Evolutionary conservation across 2,888 invertebrate species (phyloP).

Genomic region (Blomia tropicalis): DNA sequence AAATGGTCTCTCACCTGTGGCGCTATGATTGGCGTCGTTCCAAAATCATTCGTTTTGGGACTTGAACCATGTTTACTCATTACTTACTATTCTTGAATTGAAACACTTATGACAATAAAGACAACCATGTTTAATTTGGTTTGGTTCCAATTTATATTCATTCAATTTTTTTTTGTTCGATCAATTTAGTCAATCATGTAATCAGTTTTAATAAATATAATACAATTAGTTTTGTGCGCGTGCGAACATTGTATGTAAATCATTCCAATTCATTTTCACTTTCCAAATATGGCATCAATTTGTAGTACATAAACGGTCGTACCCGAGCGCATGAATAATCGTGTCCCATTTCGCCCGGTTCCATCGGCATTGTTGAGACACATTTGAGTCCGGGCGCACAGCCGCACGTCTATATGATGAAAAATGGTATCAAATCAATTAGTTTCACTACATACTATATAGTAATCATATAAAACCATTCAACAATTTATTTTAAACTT

Average conservation of each 20-base stretch:
- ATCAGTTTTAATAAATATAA: too few relatives aligned
- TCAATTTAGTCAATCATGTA: too few relatives aligned
- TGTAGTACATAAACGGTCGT: slow-evolving; percentile 1
- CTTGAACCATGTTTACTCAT: too few relatives aligned
- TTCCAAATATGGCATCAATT: slow-evolving; percentile 9
- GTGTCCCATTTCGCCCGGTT: slow-evolving; percentile 1
- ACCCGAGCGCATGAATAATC: slow-evolving; percentile 1
- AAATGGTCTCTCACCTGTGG: background rate
- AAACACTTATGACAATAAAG: too few relatives aligned
- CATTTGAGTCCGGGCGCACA: slow-evolving; percentile 10
- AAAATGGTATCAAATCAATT: background rate
- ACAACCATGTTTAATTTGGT: too few relatives aligned
- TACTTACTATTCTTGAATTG: too few relatives aligned
- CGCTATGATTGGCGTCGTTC: background rate
- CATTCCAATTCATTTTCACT: background rate
- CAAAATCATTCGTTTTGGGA: too few relatives aligned
- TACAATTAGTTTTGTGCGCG: background rate
- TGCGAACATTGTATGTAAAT: background rate
- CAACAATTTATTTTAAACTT: background rate
- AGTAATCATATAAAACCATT: background rate
- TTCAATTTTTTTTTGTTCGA: too few relatives aligned
- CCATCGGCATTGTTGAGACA: slow-evolving; percentile 10
- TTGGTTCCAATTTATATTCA: too few relatives aligned
- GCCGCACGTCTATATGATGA: background rate
- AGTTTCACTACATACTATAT: too few relatives aligned